Conservation (phyloP, 2,888 invertebrate genomes). For the Leptinotarsa juncta region DNA sequence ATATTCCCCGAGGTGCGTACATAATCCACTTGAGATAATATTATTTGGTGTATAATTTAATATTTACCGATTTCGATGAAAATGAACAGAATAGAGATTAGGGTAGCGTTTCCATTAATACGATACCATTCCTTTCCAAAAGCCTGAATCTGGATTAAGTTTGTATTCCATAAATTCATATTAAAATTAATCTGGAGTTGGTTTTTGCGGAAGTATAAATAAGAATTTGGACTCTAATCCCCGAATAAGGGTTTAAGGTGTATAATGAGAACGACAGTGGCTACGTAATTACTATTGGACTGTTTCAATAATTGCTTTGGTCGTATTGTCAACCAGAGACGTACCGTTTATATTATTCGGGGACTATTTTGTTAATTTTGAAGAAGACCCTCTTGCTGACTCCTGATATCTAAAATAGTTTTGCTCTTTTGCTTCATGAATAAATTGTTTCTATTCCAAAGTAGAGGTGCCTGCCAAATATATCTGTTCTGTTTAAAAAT, state of each 20-base stretch:
- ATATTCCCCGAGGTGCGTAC: slow-evolving; percentile 41
- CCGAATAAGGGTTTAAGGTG: slow-evolving; percentile 53
- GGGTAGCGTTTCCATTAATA: slow-evolving; percentile 32
- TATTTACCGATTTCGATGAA: slow-evolving; percentile 54
- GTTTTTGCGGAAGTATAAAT: slow-evolving; percentile 50
- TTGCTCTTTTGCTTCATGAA: too few species aligned
- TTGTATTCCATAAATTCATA: slow-evolving; percentile 57
- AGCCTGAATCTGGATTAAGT: slow-evolving; percentile 53
- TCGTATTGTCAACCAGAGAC: slow-evolving; percentile 2
- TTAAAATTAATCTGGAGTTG: slow-evolving; percentile 53
- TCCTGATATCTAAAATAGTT: too few species aligned
- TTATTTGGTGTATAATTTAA: slow-evolving; percentile 46
- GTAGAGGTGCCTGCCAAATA: too few species aligned
- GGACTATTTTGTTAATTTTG: background rate
- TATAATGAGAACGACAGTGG: slow-evolving; percentile 52
- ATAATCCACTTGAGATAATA: slow-evolving; percentile 46
- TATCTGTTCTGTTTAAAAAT: too few species aligned
- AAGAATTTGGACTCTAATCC: slow-evolving; percentile 54
- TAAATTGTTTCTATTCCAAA: too few species aligned
- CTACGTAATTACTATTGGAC: slow-evolving; percentile 49
- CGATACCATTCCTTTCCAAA: slow-evolving; percentile 36
- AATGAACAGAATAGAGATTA: slow-evolving; percentile 44
- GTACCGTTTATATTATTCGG: background rate
- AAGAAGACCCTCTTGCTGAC: too few species aligned
- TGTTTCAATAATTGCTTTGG: slow-evolving; percentile 46